Percentiles rank a stretch among this genome's conserved stretches.
These are phyloP conservation scores for Trachymyrmex septentrionalis DNA, from an alignment of 1,140 invertebrate species.

Conservation along the genomic window DNA sequence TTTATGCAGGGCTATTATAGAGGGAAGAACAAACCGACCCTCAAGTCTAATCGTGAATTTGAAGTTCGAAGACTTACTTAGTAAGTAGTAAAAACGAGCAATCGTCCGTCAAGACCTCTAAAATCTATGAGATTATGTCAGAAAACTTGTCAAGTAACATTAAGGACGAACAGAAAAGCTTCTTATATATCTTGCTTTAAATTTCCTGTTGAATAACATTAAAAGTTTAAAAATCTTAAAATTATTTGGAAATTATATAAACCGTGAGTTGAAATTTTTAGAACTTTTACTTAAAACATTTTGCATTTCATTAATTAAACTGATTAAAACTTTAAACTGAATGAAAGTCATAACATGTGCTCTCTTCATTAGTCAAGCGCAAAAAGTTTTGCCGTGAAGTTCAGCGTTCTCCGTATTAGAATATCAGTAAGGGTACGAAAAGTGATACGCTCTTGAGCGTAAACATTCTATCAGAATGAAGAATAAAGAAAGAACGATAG, in stretches of 20 bases:
- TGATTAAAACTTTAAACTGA: background rate
- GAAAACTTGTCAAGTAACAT: background rate
- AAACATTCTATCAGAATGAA: conserved; percentile 43
- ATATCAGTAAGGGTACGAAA: conserved; percentile 12
- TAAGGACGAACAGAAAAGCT: background rate
- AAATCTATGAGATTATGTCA: background rate
- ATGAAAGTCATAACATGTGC: background rate
- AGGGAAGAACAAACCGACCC: background rate
- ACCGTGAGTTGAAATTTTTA: background rate
- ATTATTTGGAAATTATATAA: background rate
- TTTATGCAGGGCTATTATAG: conserved; percentile 18
- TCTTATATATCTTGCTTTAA: background rate
- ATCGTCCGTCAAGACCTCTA: background rate
- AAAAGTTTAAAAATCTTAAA: conserved; percentile 5
- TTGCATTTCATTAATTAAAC: background rate
- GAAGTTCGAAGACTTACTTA: conserved; percentile 11
- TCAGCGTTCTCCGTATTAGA: background rate
- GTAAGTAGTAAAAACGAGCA: conserved; percentile 42
- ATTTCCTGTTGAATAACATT: background rate
- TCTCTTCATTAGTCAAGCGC: background rate
- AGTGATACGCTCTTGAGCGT: conserved; percentile 20
- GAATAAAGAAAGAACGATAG: conserved; percentile 34
- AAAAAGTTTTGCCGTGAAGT: background rate
- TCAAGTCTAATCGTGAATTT: conserved; percentile 18
- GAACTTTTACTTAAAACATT: background rate